phyloP scores from a whole-genome alignment of 2,888 invertebrate species.

The Petrolisthes cinctipes region DNA sequence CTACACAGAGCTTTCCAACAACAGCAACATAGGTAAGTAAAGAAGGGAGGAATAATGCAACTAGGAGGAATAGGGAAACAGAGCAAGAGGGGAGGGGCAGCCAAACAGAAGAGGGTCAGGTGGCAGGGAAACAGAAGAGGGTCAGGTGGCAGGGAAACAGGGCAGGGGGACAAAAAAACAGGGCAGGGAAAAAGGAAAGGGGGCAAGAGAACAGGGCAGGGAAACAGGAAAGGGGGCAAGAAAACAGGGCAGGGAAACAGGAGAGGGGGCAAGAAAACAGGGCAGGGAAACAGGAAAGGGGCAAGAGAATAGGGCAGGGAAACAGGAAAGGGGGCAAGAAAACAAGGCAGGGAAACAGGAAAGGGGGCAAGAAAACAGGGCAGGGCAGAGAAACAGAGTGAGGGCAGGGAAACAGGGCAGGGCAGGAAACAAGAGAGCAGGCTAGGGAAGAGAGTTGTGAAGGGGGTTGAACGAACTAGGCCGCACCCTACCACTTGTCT shows the following conservation, averaged over 20 bases:
- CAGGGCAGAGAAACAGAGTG: background rate
- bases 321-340: background rate
- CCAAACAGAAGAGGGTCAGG: too few relatives aligned
- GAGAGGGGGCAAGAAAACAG: background rate
- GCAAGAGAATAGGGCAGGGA: background rate
- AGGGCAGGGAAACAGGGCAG: background rate
- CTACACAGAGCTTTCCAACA: background rate
- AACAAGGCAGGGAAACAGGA: background rate
- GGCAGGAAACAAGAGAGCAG: background rate
- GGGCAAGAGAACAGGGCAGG: background rate
- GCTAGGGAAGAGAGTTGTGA: conserved; percentile 4
- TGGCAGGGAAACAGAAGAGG: background rate
- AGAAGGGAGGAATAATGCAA: background rate
- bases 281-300: background rate
- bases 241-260: background rate
- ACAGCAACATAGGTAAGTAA: background rate
- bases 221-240: background rate
- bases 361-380: background rate
- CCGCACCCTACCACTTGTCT: conserved; percentile 5
- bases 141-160: background rate
- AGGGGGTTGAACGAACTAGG: conserved; percentile 27
- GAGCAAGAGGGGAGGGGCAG: too few relatives aligned
- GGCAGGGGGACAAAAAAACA: background rate
- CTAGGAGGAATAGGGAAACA: background rate
- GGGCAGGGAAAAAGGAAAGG: background rate